Base-by-base conservation (phyloP, 2,113 vertebrate genomes). In the Lonchura striata region DNA sequence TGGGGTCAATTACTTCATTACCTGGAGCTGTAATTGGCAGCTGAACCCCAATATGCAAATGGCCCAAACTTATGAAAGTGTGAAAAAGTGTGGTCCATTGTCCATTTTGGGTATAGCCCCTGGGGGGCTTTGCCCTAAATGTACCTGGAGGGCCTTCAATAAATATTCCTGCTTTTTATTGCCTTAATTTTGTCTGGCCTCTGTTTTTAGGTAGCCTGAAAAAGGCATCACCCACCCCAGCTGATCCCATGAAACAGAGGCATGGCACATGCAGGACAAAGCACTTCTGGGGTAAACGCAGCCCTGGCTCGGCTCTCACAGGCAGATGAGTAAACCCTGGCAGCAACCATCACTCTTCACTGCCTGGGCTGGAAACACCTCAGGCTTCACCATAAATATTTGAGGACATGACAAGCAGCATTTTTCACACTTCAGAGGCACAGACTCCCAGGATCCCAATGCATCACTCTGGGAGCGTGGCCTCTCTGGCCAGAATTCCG, bases 291-390 rank as follows among this genome's bases (percentile, higher is more conserved):
- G 52, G 23, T 10, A 41, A 59, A 15, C 11, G 8, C 54, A 31
- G 31, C 46, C 53, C 13, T 5, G 56, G 61, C 79, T 65, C 13
- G 1, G 28, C 11, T 22, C 4, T 4, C 5, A 1, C 23, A 10
- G 76, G 35, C 74, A 42, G 64, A 47, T 30, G 80, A 90, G 64
- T 5, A 56, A 90, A 77, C 75, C 82, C 49, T 70, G 17, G 47
- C 41, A 90, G n/a, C 68, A 52, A 5, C 41, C 72, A 52, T 56
- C 60, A 4, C 61, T 61, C 60, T 16, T 42, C 54, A 16, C 78
- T 35, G 59, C 30, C 81, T 37, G 69, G 15, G 52, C 91, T 92
- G 82, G 50, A 79, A 94, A 85, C 1, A 74, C 91, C 86, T 91
- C 91, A 18, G 70, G 74, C 53, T 76, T 15, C 70, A 47, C 61